A percentile compares a stretch with the other conserved stretches of the same genome.
Evolutionary conservation across 2,888 invertebrate genomes (phyloP).

Genomic region (Pardosa pseudoannulata): DNA sequence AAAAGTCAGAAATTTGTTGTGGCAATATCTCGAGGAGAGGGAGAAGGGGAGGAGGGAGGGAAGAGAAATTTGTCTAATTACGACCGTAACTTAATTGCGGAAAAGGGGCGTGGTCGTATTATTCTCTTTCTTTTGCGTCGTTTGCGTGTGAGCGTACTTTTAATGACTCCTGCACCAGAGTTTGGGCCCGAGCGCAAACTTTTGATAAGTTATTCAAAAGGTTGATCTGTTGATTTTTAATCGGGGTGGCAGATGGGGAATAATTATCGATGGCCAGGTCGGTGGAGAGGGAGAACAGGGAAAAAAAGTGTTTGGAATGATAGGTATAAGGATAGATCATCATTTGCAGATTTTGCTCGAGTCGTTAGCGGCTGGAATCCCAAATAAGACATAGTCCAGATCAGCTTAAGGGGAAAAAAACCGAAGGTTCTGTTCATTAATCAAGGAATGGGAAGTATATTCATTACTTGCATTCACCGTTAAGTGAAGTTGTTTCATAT

Average conservation of each 20-base stretch:
- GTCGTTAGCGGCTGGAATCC: too few species aligned
- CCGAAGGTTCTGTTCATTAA: too few species aligned
- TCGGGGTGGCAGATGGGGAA: slow-evolving; percentile 31
- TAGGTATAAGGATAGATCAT: background rate
- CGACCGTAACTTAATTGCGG: slow-evolving; percentile 54
- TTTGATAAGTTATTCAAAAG: slow-evolving; percentile 63
- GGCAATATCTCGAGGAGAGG: background rate
- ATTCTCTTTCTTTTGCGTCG: slow-evolving; percentile 23
- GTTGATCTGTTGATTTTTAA: slow-evolving; percentile 54
- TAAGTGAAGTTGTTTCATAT: too few species aligned
- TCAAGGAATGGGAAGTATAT: too few species aligned
- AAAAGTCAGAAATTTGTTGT: slow-evolving; percentile 44
- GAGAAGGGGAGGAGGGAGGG: too few species aligned
- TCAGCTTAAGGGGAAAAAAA: too few species aligned
- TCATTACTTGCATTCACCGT: too few species aligned
- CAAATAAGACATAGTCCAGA: too few species aligned
- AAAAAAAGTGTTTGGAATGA: too few species aligned
- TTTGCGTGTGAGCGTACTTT: slow-evolving; percentile 48
- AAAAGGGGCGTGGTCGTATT: slow-evolving; percentile 32
- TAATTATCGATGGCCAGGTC: background rate
- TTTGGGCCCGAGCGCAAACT: slow-evolving; percentile 22
- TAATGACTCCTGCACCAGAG: slow-evolving; percentile 49
- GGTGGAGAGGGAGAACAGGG: background rate
- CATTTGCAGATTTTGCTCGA: background rate
- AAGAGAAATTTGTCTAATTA: slow-evolving; percentile 42